Percentiles rank a stretch among this genome's conserved stretches.
Conservation (phyloP, 2,113 vertebrate genomes). For the Crotophaga sulcirostris region DNA sequence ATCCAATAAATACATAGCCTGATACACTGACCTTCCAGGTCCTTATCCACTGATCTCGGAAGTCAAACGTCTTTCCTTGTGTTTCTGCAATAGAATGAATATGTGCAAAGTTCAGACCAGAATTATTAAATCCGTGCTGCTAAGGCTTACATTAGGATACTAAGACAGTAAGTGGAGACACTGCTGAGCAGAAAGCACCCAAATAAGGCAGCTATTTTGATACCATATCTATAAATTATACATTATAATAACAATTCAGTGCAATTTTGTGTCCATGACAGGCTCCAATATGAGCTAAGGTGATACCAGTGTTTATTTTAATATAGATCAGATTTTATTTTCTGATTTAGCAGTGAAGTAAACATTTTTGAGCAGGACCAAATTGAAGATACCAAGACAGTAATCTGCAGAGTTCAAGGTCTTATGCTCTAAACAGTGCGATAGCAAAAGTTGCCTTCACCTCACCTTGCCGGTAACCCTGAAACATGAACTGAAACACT, state of each 20-base stretch:
- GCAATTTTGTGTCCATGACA: not conserved
- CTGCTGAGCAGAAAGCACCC: not conserved
- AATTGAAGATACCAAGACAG: not conserved
- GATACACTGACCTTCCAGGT: not conserved
- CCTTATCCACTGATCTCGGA: not conserved
- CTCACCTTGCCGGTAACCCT: not conserved
- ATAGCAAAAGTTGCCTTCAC: not conserved
- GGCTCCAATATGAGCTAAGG: not conserved
- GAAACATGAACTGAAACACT: rapidly evolving
- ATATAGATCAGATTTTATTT: not conserved
- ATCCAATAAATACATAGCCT: not conserved
- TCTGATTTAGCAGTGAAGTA: not conserved
- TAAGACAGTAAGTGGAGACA: not conserved
- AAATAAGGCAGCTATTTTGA: not conserved
- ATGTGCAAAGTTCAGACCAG: not conserved
- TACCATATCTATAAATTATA: not conserved
- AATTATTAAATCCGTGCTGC: not conserved
- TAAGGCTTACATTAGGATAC: not conserved
- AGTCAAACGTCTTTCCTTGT: not conserved
- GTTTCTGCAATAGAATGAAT: not conserved
- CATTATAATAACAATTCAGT: not conserved
- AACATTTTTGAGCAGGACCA: not conserved
- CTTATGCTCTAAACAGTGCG: not conserved
- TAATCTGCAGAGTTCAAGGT: not conserved
- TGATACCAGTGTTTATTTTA: not conserved